A percentile compares a stretch with the other conserved stretches of the same genome.
These are phyloP conservation scores for Sphaeramia orbicularis DNA, from an alignment of 2,797 vertebrate species.

Conservation along the genomic window DNA sequence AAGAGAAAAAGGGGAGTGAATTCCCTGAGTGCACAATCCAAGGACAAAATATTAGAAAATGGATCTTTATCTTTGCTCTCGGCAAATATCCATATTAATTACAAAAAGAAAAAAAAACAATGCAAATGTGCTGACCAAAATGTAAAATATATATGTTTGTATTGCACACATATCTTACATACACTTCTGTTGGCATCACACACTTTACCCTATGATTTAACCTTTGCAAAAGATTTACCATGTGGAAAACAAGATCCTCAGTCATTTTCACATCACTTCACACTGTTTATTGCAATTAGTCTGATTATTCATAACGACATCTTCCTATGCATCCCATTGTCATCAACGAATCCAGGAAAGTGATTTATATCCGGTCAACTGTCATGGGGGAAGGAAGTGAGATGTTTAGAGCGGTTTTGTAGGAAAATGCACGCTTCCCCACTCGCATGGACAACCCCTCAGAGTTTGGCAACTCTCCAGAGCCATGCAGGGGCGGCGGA, in stretches of 20 bases:
- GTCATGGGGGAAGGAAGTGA: slow-evolving; percentile 65
- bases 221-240: slow-evolving; percentile 56
- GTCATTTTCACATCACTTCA: slow-evolving; percentile 70
- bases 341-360: slow-evolving; percentile 65
- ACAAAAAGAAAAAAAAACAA: slow-evolving; percentile 63
- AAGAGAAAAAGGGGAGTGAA: slow-evolving; percentile 82
- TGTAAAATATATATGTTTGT: slow-evolving; percentile 32
- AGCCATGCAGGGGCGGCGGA: slow-evolving; percentile 81
- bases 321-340: slow-evolving; percentile 61
- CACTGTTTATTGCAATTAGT: slow-evolving; percentile 75
- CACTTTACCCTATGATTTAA: slow-evolving; percentile 44
- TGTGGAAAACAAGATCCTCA: slow-evolving; percentile 58
- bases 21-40: slow-evolving; percentile 83
- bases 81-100: slow-evolving; percentile 89
- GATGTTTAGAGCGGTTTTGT: slow-evolving; percentile 62
- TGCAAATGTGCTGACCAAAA: slow-evolving; percentile 78
- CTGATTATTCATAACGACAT: slow-evolving; percentile 71
- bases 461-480: slow-evolving; percentile 86
- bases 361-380: slow-evolving; percentile 74
- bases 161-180: slow-evolving; percentile 11
- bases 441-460: slow-evolving; percentile 79
- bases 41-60: slow-evolving; percentile 89
- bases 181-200: slow-evolving; percentile 23
- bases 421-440: slow-evolving; percentile 53
- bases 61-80: slow-evolving; percentile 88